Percentiles rank a stretch among this genome's conserved stretches.
phyloP scores from a whole-genome alignment of 2,797 vertebrate species.

The Myotis daubentonii region DNA sequence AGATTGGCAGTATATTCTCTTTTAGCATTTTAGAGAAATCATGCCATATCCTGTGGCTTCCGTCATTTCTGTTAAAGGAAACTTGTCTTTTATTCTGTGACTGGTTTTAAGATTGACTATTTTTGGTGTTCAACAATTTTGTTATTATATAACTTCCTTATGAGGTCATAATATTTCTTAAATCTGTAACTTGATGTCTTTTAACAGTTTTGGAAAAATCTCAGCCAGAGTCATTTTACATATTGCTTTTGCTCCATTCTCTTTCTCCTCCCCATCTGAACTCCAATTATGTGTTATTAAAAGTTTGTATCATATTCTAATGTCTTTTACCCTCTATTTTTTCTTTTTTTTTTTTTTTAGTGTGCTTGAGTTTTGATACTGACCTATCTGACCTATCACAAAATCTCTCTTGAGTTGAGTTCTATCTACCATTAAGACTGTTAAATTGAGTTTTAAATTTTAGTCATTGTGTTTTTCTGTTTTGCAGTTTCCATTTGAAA shows the following conservation, averaged over 20 bases:
- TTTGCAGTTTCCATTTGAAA: conserved; percentile 4
- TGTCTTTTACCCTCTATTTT: not conserved
- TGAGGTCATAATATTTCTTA: not conserved
- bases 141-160: not conserved
- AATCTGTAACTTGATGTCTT: not conserved
- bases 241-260: conserved; percentile 7
- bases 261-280: not conserved
- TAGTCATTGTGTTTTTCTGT: not conserved
- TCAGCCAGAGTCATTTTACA: not conserved
- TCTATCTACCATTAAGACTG: not conserved
- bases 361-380: not conserved
- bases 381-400: not conserved
- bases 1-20: not conserved
- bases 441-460: conserved; percentile 35
- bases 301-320: not conserved
- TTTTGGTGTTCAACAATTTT: not conserved
- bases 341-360: not conserved
- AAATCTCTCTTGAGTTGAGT: not conserved
- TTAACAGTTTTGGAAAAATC: not conserved
- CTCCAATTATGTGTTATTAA: not conserved
- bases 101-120: conserved; percentile 10
- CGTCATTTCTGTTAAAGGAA: conserved; percentile 8
- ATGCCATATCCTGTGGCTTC: not conserved
- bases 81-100: not conserved
- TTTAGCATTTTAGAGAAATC: not conserved